A percentile compares a stretch with the other conserved stretches of the same genome.
Evolutionary conservation across 2,113 vertebrate species (phyloP).

Genomic region (Scalopus aquaticus): DNA sequence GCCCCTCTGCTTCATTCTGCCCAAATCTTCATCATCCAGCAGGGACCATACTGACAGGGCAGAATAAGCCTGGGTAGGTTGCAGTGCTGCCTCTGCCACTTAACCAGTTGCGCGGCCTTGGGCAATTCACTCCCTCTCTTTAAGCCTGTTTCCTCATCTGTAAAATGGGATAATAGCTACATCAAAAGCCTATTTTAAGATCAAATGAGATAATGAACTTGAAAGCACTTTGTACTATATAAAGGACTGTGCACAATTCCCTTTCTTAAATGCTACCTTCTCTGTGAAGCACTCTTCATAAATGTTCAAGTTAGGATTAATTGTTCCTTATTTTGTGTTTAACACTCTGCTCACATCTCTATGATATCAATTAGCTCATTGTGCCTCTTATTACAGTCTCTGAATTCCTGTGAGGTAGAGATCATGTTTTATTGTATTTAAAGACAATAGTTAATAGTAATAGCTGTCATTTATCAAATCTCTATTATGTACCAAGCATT

Average conservation of each 20-base stretch:
- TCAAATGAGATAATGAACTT: constrained; percentile 61
- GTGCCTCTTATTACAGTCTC: constrained; percentile 20
- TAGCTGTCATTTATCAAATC: constrained; percentile 15
- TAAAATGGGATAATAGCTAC: constrained; percentile 60
- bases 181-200: constrained; percentile 65
- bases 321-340: background rate
- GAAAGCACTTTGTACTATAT: constrained; percentile 44
- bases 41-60: background rate
- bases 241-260: constrained; percentile 10
- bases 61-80: background rate
- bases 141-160: constrained; percentile 62
- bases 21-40: background rate
- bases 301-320: constrained; percentile 19
- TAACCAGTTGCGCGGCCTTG: constrained; percentile 29
- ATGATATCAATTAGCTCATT: constrained; percentile 27
- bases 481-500: background rate
- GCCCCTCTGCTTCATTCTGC: background rate
- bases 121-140: constrained; percentile 22
- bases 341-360: constrained; percentile 20
- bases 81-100: background rate
- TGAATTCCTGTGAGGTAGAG: constrained; percentile 37
- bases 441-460: constrained; percentile 26
- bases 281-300: constrained; percentile 34
- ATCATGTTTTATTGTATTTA: constrained; percentile 24
- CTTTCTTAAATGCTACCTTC: constrained; percentile 33